phyloP scores from a whole-genome alignment of 2,888 invertebrate species.

The Ommatoiulus sabulosus region DNA sequence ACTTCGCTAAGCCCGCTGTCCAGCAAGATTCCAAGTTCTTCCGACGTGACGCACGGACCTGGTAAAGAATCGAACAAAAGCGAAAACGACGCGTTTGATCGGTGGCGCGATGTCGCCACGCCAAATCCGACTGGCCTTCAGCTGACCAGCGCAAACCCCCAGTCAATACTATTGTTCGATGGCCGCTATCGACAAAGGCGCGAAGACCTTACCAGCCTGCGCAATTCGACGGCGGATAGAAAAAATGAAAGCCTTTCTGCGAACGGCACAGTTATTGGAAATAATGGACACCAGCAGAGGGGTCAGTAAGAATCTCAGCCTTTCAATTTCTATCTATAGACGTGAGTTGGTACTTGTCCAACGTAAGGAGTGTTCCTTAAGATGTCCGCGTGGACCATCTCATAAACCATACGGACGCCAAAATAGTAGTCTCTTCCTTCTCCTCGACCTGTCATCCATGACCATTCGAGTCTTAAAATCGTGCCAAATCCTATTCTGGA shows the following conservation, averaged over 20 bases:
- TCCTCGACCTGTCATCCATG: no score
- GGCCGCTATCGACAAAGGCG: slow-evolving; percentile 20
- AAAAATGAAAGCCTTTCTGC: background rate
- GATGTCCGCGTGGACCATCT: no score
- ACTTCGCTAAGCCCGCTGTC: background rate
- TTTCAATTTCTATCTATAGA: background rate
- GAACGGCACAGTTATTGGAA: background rate
- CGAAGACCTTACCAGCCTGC: background rate
- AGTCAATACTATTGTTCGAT: background rate
- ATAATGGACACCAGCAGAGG: slow-evolving; percentile 5
- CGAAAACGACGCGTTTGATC: background rate
- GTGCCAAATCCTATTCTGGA: no score
- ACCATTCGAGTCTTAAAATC: no score
- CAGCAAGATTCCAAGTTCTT: background rate
- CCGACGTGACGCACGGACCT: background rate
- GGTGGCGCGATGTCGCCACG: background rate
- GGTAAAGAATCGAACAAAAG: background rate
- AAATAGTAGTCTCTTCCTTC: no score
- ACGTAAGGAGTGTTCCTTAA: no score
- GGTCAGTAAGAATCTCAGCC: background rate
- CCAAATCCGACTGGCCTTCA: background rate
- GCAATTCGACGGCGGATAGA: background rate
- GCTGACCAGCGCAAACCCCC: background rate
- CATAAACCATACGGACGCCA: no score
- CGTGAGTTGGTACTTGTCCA: no score